These are phyloP conservation scores for Emberiza fucata DNA, from an alignment of 2,113 vertebrate genomes.

Conservation along the genomic window DNA sequence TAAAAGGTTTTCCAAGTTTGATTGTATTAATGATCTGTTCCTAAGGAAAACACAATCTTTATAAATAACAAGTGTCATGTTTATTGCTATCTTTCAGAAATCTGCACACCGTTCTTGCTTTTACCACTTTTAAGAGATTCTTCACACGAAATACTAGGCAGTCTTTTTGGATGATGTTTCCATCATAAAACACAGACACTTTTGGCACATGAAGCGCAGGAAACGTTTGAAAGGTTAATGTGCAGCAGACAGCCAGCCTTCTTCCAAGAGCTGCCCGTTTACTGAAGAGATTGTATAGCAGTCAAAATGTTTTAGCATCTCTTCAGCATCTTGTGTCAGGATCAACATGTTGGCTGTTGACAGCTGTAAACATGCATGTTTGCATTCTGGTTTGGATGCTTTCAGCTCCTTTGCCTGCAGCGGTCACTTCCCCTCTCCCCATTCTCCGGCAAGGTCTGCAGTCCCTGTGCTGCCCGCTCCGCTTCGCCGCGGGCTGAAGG, in stretches of 20 bases:
- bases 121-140: not conserved
- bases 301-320: not conserved
- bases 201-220: not conserved
- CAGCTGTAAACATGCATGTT: not conserved
- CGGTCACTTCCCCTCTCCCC: rapidly evolving
- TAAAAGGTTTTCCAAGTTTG: not conserved
- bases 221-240: not conserved
- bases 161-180: not conserved
- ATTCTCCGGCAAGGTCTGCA: not conserved
- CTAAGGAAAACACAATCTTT: not conserved
- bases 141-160: not conserved
- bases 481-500: not conserved
- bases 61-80: not conserved
- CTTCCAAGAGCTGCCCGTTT: not conserved
- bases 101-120: not conserved
- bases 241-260: not conserved
- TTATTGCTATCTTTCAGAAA: not conserved
- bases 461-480: not conserved
- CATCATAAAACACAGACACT: not conserved
- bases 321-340: not conserved
- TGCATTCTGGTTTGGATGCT: not conserved
- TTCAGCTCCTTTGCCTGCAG: not conserved
- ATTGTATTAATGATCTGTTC: not conserved
- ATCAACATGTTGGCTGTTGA: not conserved
- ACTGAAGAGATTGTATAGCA: not conserved